phyloP scores from a whole-genome alignment of 1,140 invertebrate species.

The Zaprionus inermis region DNA sequence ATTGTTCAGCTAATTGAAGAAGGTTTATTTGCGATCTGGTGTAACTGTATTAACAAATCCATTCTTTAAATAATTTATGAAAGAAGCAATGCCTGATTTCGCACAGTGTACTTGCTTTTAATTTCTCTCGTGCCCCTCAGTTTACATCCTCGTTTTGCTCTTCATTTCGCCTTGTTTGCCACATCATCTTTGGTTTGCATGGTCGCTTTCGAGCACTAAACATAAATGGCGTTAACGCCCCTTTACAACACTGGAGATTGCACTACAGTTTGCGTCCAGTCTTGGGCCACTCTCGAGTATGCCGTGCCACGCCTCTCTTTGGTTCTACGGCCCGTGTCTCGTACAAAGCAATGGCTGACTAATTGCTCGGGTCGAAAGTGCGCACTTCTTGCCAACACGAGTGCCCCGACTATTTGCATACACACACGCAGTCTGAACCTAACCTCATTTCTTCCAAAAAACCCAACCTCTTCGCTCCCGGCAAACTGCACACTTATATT shows the following conservation, averaged over 20 bases:
- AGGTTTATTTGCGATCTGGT: too few species aligned
- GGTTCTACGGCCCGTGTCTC: not conserved
- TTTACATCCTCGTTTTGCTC: not conserved
- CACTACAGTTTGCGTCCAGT: constrained; percentile 24
- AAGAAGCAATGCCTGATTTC: not conserved
- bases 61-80: too few species aligned
- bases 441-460: constrained; percentile 66
- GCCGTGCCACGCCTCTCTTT: too few species aligned
- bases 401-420: constrained; percentile 62
- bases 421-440: constrained; percentile 26
- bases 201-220: constrained; percentile 3
- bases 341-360: constrained; percentile 73
- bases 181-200: not conserved
- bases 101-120: not conserved
- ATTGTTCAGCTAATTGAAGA: too few species aligned
- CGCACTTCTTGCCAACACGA: constrained; percentile 38
- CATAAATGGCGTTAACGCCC: constrained; percentile 35
- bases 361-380: constrained; percentile 69
- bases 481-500: constrained; percentile 18
- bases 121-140: not conserved
- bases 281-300: constrained; percentile 21
- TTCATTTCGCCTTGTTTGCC: constrained; percentile 6
- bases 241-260: constrained; percentile 30
- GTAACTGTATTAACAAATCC: too few species aligned
- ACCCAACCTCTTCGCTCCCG: constrained; percentile 23